phyloP scores from a whole-genome alignment of 2,113 vertebrate species.

The Mastomys natalensis region DNA sequence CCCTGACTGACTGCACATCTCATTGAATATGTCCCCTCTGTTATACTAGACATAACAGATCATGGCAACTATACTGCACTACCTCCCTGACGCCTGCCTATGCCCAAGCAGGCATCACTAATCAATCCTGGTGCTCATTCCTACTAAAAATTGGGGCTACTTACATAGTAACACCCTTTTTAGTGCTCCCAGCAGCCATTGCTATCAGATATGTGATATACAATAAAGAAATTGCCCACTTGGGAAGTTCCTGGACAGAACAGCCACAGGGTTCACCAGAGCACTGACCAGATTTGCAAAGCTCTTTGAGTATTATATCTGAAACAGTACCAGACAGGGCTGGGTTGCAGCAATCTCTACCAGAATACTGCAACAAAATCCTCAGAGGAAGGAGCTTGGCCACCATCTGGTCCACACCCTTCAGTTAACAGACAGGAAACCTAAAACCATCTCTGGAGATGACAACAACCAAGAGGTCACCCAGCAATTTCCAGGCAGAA shows the following conservation, averaged over 20 bases:
- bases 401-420: background rate
- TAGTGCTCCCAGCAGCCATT: background rate
- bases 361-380: background rate
- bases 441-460: background rate
- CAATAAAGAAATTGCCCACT: background rate
- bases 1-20: too few species aligned
- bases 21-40: background rate
- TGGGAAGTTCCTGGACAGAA: too few species aligned
- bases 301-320: accelerated
- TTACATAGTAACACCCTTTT: accelerated
- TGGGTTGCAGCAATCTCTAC: accelerated
- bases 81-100: background rate
- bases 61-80: accelerated
- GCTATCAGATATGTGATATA: accelerated
- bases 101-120: background rate
- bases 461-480: background rate
- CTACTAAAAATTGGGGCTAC: background rate
- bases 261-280: background rate
- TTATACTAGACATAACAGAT: too few species aligned
- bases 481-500: background rate
- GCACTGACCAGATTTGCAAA: background rate
- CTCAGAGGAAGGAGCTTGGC: accelerated
- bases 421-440: background rate
- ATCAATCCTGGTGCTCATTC: background rate
- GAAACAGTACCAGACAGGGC: background rate